Evolutionary conservation across 2,888 invertebrate species (phyloP).

Genomic region (Dimorphilus gyrociliatus): DNA sequence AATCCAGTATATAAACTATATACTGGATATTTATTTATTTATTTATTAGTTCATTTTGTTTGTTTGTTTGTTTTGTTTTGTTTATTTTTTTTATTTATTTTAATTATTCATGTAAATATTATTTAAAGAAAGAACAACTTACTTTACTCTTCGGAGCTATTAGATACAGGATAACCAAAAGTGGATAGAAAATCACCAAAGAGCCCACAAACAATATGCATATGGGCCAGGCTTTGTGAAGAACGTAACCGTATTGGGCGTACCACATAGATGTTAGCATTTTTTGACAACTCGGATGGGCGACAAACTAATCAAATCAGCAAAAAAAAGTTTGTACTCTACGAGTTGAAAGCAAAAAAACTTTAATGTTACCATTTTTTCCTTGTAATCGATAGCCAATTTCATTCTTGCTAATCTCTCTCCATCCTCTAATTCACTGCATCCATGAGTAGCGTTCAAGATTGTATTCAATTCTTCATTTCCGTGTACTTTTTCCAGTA

Average conservation of each 20-base stretch:
- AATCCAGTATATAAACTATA: no score
- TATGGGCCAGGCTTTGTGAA: constrained; percentile 6
- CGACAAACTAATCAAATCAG: constrained; percentile 22
- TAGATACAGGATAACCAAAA: constrained; percentile 22
- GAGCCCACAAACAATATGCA: constrained; percentile 12
- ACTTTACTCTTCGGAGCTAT: constrained; percentile 23
- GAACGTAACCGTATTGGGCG: constrained; percentile 17
- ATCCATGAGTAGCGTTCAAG: constrained; percentile 19
- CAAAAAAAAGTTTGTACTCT: neutral
- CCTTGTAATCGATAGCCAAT: constrained; percentile 27
- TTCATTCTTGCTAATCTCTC: constrained; percentile 24
- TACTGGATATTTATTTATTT: no score
- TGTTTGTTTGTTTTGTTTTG: neutral
- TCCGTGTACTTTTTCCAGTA: constrained; percentile 28
- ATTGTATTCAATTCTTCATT: constrained; percentile 32
- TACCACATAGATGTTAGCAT: constrained; percentile 31
- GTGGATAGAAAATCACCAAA: constrained; percentile 23
- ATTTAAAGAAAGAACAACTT: no score
- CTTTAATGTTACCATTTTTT: constrained; percentile 33
- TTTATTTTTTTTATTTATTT: neutral
- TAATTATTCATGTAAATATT: constrained; percentile 2
- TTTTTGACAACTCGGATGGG: constrained; percentile 34
- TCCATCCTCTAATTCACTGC: constrained; percentile 2
- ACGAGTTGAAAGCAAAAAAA: no score
- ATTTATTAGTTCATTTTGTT: neutral